These are phyloP conservation scores for Drosophila demipolita DNA, from an alignment of 2,888 invertebrate species.

Conservation along the genomic window DNA sequence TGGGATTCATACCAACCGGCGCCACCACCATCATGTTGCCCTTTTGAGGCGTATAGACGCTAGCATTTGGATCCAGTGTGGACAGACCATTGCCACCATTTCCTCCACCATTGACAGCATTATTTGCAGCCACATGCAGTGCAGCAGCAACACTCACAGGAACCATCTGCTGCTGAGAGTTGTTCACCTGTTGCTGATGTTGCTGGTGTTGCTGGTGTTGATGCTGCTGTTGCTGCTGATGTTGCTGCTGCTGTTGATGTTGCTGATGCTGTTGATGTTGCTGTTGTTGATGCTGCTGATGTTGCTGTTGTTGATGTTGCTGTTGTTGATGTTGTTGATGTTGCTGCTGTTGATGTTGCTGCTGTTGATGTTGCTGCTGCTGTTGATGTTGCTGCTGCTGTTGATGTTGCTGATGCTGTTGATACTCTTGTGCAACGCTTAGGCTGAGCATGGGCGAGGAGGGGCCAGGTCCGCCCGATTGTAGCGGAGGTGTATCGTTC, in stretches of 20 bases:
- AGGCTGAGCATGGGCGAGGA: conserved; percentile 85
- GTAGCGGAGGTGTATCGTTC: conserved; percentile 85
- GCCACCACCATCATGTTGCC: conserved; percentile 84
- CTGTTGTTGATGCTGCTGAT: conserved; percentile 39
- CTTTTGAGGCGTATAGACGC: conserved; percentile 94
- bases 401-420: conserved; percentile 65
- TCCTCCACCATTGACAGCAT: conserved; percentile 56
- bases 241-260: conserved; percentile 51
- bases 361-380: conserved; percentile 46
- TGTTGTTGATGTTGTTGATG: conserved; percentile 47
- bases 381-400: conserved; percentile 63
- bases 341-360: conserved; percentile 35
- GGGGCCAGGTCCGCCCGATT: conserved; percentile 80
- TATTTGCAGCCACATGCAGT: conserved; percentile 64
- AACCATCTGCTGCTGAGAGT: conserved; percentile 71
- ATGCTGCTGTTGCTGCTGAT: conserved; percentile 53
- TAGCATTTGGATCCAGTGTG: conserved; percentile 95
- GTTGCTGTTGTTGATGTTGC: conserved; percentile 56
- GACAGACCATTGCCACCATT: conserved; percentile 65
- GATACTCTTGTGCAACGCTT: conserved; percentile 73
- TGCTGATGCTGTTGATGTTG: conserved; percentile 54
- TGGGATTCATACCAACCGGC: conserved; percentile 76
- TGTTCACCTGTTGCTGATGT: conserved; percentile 56
- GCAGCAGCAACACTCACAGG: conserved; percentile 79
- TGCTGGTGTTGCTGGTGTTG: conserved; percentile 57